Base-by-base conservation (phyloP, 2,113 vertebrate genomes). In the Charadrius vociferus region DNA sequence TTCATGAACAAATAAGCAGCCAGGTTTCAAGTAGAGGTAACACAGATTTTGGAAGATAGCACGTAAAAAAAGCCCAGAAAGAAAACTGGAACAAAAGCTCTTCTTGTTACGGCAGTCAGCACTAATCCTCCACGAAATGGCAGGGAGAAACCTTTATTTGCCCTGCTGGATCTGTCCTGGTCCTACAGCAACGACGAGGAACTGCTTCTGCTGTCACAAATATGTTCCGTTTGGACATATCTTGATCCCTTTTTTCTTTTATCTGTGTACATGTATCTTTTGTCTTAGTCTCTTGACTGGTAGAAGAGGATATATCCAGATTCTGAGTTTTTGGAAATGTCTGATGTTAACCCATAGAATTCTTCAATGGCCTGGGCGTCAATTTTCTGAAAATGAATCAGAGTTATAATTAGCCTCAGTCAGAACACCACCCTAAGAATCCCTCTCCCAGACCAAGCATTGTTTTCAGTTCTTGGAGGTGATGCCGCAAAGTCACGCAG, bases 261-360 rank as follows among this genome's bases (percentile, higher is more conserved):
- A 36, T 78, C 93, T 66, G 49, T 19, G 61, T 27, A 66, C 37
- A 49, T 0, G 24, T 19, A 79, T 39, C 72, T 70, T 66, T 34
- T 12, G 13, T 7, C 74, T 98, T 98, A 99, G 99, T 99, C 99
- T 98, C 99, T 99, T 70, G 99, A 99, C 98, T 99, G 99, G 97
- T 99, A 99, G 97, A 99, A 99, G 96, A 99, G 98, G 97, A 99
- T 99, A 97, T 99, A 99, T 62, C 99, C 99, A 9, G 99, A 99
- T 91, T 99, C 99, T 0, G 99, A 99, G 98, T 99, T 99, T 98
- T 99, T 99, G 98, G 99, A 99, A 98, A 99, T 99, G 98, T 99
- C 99, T 50, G 99, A 99, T 29, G 99, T 99, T 95, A 99, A 98
- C 47, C 99, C 99, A 93, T 99, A 99, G 98, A 99, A 99, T 96